Percentiles rank a stretch among this genome's conserved stretches.
These are phyloP conservation scores for Rhabdophis nuchalis DNA, from an alignment of 2,797 vertebrate genomes.

Conservation along the genomic window DNA sequence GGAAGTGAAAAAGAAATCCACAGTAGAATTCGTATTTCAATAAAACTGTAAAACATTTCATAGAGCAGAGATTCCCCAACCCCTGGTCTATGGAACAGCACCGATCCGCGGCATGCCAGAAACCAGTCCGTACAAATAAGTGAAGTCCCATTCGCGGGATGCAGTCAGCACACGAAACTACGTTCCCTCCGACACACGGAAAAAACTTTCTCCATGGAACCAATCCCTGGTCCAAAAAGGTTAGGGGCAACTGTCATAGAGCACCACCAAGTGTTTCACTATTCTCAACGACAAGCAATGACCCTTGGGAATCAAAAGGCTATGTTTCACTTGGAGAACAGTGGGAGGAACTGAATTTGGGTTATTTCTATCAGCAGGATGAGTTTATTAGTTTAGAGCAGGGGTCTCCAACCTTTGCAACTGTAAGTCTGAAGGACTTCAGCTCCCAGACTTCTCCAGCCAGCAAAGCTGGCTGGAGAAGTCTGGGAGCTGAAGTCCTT, in stretches of 20 bases:
- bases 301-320: neutral
- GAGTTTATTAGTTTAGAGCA: neutral
- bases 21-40: neutral
- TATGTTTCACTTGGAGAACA: neutral
- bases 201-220: neutral
- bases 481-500: no score
- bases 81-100: neutral
- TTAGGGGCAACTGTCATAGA: neutral
- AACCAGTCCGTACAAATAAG: neutral
- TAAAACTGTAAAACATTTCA: neutral
- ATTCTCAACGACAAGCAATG: neutral
- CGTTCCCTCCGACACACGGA: no score
- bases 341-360: neutral
- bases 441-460: no score
- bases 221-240: neutral
- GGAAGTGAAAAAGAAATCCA: neutral
- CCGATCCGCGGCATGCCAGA: neutral
- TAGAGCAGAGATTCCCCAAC: neutral
- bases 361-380: neutral
- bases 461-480: no score
- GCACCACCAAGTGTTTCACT: neutral
- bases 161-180: neutral
- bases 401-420: no score
- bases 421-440: no score
- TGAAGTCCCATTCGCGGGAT: rapidly evolving